Evolutionary conservation across 2,888 invertebrate genomes (phyloP).

Genomic region (Aradus depressus): DNA sequence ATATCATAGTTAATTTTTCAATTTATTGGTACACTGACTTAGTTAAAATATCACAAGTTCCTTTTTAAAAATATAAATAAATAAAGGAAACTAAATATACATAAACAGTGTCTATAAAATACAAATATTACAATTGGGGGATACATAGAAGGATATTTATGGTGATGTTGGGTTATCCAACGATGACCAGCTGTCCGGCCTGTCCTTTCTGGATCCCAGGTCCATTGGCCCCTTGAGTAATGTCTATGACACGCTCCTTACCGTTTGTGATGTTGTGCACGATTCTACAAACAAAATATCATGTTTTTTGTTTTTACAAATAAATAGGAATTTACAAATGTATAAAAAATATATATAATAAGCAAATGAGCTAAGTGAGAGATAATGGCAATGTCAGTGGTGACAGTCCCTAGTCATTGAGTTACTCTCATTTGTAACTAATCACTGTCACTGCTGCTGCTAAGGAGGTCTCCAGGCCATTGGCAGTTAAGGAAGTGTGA

Average conservation of each 20-base stretch:
- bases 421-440: not conserved
- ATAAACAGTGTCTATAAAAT: not conserved
- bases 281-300: slow-evolving; percentile 48
- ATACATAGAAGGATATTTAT: not conserved
- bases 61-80: not conserved
- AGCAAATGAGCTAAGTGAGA: too few species aligned
- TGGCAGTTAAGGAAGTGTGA: too few species aligned
- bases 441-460: too few species aligned
- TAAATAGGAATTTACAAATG: not conserved
- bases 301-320: too few species aligned
- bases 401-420: not conserved
- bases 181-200: slow-evolving; percentile 77
- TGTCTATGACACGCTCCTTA: slow-evolving; percentile 75
- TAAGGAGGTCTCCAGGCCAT: too few species aligned
- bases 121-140: not conserved
- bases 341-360: not conserved
- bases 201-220: slow-evolving; percentile 62
- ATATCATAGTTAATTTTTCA: not conserved
- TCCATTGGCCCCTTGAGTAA: slow-evolving; percentile 53
- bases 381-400: too few species aligned
- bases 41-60: slow-evolving; percentile 11
- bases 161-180: slow-evolving; percentile 35
- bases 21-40: slow-evolving; percentile 7
- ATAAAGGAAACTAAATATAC: not conserved
- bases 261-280: slow-evolving; percentile 75